These are phyloP conservation scores for Portunus trituberculatus DNA, from an alignment of 1,140 invertebrate species.

Conservation along the genomic window DNA sequence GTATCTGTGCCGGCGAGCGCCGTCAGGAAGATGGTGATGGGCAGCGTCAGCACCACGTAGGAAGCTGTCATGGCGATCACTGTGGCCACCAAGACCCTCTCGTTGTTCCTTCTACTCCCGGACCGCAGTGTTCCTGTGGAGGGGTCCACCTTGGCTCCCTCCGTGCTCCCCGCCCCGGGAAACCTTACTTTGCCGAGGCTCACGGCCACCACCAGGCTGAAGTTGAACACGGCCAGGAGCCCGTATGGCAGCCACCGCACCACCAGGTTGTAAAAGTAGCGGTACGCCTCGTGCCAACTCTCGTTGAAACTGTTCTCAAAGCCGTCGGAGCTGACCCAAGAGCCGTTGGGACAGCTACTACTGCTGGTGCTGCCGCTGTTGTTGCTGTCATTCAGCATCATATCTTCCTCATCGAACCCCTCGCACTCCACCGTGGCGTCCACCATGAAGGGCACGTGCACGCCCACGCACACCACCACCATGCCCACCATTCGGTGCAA, in stretches of 20 bases:
- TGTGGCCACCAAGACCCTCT: background rate
- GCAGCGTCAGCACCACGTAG: background rate
- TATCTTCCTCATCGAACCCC: background rate
- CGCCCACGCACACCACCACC: background rate
- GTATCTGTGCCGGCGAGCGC: background rate
- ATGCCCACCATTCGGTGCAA: background rate
- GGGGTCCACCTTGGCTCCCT: background rate
- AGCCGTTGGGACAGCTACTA: background rate
- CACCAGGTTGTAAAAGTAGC: background rate
- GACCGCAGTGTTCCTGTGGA: too few relatives aligned
- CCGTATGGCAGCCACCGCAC: conserved; percentile 18
- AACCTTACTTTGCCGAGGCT: background rate
- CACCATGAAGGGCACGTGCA: conserved; percentile 41
- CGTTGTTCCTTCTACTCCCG: background rate
- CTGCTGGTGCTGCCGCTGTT: background rate
- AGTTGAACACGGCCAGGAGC: background rate
- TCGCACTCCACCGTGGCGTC: conserved; percentile 7
- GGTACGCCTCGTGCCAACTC: background rate
- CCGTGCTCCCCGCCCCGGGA: background rate
- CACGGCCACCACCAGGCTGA: background rate
- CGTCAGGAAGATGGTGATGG: conserved; percentile 35
- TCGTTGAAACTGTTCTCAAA: background rate
- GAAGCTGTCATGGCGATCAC: conserved; percentile 27
- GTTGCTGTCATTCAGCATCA: background rate
- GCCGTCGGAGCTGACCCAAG: background rate